A percentile compares a stretch with the other conserved stretches of the same genome.
Conservation (phyloP, 1,140 invertebrate species). For the Caenorhabditis briggsae region DNA sequence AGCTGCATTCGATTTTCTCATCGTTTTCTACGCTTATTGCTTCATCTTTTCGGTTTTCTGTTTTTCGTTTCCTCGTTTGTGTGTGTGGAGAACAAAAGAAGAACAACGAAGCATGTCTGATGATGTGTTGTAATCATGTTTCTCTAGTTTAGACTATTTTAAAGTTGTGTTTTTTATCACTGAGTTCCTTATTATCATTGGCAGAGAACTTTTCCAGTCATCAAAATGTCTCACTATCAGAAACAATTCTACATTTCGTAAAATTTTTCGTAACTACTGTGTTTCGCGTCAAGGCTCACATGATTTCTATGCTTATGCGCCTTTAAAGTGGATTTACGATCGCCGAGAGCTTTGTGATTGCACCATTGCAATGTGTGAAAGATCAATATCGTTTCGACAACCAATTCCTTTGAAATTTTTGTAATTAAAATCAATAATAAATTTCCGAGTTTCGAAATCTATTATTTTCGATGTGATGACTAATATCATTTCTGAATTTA, state of each 20-base stretch:
- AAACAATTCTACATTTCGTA: neutral
- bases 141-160: neutral
- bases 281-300: neutral
- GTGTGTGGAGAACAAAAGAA: neutral
- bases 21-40: slow-evolving; percentile 43
- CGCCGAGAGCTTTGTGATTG: neutral
- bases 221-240: no score
- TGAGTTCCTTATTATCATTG: no score
- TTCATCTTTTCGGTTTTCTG: slow-evolving; percentile 39
- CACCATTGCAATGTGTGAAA: no score
- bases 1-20: slow-evolving; percentile 47
- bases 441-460: neutral
- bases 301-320: neutral
- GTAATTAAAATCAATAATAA: no score
- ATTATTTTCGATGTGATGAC: neutral
- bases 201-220: no score
- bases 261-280: neutral
- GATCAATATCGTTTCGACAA: no score
- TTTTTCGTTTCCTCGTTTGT: neutral
- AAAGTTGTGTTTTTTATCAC: no score
- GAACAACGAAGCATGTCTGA: neutral
- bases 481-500: neutral
- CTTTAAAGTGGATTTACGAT: slow-evolving; percentile 6
- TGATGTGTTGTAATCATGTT: neutral
- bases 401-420: no score